Base-by-base conservation (phyloP, 2,113 vertebrate species). In the Gopherus evgoodei region DNA sequence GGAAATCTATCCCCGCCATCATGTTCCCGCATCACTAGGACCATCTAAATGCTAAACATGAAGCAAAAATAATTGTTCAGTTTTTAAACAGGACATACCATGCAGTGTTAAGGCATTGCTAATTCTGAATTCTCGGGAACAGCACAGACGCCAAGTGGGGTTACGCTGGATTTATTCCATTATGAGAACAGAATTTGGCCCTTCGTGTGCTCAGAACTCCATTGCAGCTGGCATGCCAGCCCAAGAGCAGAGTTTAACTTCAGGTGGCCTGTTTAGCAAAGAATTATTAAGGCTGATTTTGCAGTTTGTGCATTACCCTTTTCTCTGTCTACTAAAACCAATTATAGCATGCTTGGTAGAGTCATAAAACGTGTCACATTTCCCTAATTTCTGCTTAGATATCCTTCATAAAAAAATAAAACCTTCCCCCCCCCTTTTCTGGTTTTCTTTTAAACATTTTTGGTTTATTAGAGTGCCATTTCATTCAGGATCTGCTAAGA, bases 131-230 rank as follows among this genome's bases (percentile, higher is more conserved):
- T 27, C 29, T 62, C 29, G 6, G 29, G 59, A 29, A 59, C 57
- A 13, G 13, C 11, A 29, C 25, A 27, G 19, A 56, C 11, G 57
- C 27, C 42, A 5, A 1, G 38, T 56, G 53, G 44, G 49, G 4
- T 3, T 35, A 35, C 0, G 47, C 12, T 27, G 81, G 78, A 9
- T 79, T 52, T 35, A 52, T 22, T 16, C 29, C 49, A 21, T 42
- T 95, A 76, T 47, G 84, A 50, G 76, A 75, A 16, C 12, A 31
- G 14, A 93, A 14, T 29, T 87, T 3, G 83, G n/a, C 27, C 2
- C 0, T 0, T 50, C 5, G 25, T 38, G 38, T 0, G 1, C 7
- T 12, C 13, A 69, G 17, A 12, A 1, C 87, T 27, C 8, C 38
- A 10, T 2, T 7, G 14, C 14, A 86, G 57, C 35, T 6, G 5